Evolutionary conservation across 2,113 vertebrate genomes (phyloP), one percentile per base, ranked within the genome.

Genomic region (Sprattus sprattus): DNA sequence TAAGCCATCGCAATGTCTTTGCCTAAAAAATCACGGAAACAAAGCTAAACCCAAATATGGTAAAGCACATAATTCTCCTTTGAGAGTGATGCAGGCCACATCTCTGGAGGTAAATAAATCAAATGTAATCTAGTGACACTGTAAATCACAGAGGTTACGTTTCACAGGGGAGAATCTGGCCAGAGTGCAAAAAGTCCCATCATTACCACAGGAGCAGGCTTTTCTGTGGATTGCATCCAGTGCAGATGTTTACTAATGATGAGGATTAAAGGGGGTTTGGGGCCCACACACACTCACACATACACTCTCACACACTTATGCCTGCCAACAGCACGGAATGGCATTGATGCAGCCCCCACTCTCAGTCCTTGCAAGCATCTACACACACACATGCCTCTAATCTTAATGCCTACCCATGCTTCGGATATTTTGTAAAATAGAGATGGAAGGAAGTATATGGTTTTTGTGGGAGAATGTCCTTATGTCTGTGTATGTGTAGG

Each of bases 281-380:
- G 57, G 15, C 52, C 52, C 52, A 16, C 52, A 13, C 52, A 16
- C 13, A 87, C 86, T 86, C 50, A 44, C 57, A 8, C 22, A 2
- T 10, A 8, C 20, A 87, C 86, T 86, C 52, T 54, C 52, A 18
- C 52, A 54, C 90, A 86, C 89, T 91, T 88, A 85, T 88, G 75
- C 82, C 80, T 88, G 92, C 87, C 89, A 92, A 86, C 85, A 85
- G 81, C 39, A 46, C 87, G 91, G 91, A 94, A 94, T 92, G 90
- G 88, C 92, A 92, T 91, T 90, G 89, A 91, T 90, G 91, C 87
- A 90, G 91, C 91, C 89, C 83, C 64, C 87, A 88, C 89, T 88
- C 88, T 87, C 87, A 89, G 86, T 84, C 32, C 39, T 78, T 83
- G 18, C 45, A 75, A 44, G 39, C 16, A 39, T n/a, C 28, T 50